phyloP scores from a whole-genome alignment of 2,797 vertebrate species.

The Enteromius argenteus region DNA sequence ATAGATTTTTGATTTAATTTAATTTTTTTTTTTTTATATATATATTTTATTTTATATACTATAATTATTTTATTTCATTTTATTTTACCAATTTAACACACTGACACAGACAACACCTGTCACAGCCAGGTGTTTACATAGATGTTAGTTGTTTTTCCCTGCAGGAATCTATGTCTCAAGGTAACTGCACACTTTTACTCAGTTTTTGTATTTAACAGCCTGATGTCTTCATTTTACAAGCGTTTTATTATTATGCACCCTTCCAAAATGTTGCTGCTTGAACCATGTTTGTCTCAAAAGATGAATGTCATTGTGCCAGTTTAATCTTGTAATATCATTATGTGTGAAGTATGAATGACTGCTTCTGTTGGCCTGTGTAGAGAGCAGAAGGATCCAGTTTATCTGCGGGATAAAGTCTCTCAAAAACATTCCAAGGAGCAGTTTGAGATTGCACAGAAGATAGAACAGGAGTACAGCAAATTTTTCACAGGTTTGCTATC shows the following conservation, averaged over 20 bases:
- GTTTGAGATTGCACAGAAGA: constrained; percentile 94
- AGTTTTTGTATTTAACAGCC: constrained; percentile 64
- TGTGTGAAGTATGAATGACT: constrained; percentile 10
- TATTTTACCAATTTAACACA: neutral
- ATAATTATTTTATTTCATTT: neutral
- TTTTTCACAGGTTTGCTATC: constrained; percentile 96
- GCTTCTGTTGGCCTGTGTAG: constrained; percentile 68
- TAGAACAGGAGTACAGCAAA: constrained; percentile 96
- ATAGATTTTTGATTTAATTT: neutral
- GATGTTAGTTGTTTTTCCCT: constrained; percentile 19
- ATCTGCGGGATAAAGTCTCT: constrained; percentile 96
- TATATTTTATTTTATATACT: too few relatives aligned
- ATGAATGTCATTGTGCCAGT: constrained; percentile 16
- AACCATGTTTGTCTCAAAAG: constrained; percentile 24
- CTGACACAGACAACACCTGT: neutral
- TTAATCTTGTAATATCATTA: constrained; percentile 19
- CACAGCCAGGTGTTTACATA: neutral
- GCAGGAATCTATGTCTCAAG: neutral
- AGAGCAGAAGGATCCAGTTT: constrained; percentile 95
- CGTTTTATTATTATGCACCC: constrained; percentile 45
- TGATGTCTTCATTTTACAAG: constrained; percentile 50
- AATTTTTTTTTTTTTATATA: too few relatives aligned
- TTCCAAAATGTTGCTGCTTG: constrained; percentile 29
- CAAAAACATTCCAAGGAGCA: constrained; percentile 99
- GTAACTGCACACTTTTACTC: constrained; percentile 31